A percentile compares a stretch with the other conserved stretches of the same genome.
Conservation (phyloP, 30 jellyfish, hydroid and myxozoan species). For the Turritopsis rubra region DNA sequence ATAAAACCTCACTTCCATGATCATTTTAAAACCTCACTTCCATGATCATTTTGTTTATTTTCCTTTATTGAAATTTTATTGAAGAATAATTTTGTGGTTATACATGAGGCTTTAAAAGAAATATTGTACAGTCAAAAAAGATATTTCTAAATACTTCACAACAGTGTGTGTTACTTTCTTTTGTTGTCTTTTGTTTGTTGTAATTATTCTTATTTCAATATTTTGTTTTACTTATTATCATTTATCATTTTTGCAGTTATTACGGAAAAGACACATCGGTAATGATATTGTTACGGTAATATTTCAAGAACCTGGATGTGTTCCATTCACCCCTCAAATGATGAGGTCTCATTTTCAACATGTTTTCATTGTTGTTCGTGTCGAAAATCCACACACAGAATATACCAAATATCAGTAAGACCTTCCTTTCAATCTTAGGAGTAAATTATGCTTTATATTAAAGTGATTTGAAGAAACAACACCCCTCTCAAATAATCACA, state of each 20-base stretch:
- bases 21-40: too few relatives aligned
- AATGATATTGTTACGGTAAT: slow-evolving; percentile 98
- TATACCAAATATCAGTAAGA: slow-evolving; percentile 64
- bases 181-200: too few relatives aligned
- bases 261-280: slow-evolving; percentile 95
- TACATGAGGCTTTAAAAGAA: too few relatives aligned
- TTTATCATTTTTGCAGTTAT: slow-evolving; percentile 35
- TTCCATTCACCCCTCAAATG: slow-evolving; percentile 89
- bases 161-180: too few relatives aligned
- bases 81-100: too few relatives aligned
- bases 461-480: too few relatives aligned
- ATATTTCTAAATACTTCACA: too few relatives aligned
- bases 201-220: not conserved
- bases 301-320: slow-evolving; percentile 98
- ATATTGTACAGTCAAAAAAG: too few relatives aligned
- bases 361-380: slow-evolving; percentile 90
- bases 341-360: slow-evolving; percentile 95
- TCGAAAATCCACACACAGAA: slow-evolving; percentile 79
- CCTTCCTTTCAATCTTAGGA: not conserved
- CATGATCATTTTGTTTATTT: too few relatives aligned
- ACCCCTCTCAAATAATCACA: too few relatives aligned
- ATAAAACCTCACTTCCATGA: too few relatives aligned
- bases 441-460: not conserved
- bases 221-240: not conserved
- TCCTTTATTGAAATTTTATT: too few relatives aligned